Conservation (phyloP, 2,888 invertebrate genomes). For the Globia sparganii region DNA sequence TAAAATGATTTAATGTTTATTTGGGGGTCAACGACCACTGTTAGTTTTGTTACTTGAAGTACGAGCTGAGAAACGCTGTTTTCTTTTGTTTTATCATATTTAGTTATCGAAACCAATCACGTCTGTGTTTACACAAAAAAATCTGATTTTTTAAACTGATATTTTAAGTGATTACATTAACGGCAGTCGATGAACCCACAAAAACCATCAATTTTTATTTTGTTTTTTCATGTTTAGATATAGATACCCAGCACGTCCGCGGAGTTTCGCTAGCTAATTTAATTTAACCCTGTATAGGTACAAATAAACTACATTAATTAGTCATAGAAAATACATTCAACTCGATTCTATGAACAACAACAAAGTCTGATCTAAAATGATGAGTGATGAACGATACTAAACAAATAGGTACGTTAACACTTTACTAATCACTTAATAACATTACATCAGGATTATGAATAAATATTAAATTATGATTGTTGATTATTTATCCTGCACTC, state of each 20-base stretch:
- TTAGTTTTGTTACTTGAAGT: background rate
- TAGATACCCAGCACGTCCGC: no score
- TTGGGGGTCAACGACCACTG: background rate
- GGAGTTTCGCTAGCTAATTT: no score
- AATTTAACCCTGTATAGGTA: background rate
- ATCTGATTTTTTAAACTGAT: no score
- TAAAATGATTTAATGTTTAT: background rate
- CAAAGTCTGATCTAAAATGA: background rate
- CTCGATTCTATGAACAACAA: background rate
- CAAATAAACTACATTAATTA: background rate
- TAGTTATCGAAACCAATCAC: no score
- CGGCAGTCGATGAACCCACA: no score
- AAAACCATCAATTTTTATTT: no score
- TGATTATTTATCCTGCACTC: background rate
- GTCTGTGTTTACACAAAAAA: no score
- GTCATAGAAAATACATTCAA: background rate
- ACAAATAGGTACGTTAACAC: background rate
- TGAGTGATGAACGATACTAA: background rate
- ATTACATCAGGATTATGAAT: background rate
- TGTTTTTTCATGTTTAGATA: no score
- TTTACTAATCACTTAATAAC: constrained; percentile 1
- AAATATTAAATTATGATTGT: background rate
- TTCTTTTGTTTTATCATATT: background rate
- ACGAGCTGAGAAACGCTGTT: background rate
- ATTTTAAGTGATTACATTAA: no score